These are phyloP conservation scores for Drosophila tristis DNA, from an alignment of 1,140 invertebrate species.

Conservation along the genomic window DNA sequence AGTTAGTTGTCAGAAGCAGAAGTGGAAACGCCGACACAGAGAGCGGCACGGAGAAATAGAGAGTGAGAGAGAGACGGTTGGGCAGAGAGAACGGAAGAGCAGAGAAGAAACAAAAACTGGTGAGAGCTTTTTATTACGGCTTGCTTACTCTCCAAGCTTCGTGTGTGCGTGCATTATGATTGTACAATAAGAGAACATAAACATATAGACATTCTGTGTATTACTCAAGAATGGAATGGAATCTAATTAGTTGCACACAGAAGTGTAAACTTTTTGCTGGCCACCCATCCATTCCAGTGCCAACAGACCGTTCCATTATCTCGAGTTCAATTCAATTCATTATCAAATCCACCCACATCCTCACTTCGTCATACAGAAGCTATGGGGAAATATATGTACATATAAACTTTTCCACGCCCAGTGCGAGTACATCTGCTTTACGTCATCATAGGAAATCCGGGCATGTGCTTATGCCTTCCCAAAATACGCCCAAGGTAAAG, in stretches of 20 bases:
- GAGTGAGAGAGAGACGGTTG: constrained; percentile 5
- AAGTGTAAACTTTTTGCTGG: constrained; percentile 10
- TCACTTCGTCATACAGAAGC: constrained; percentile 4
- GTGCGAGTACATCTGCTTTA: constrained; percentile 28
- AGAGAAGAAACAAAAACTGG: constrained; percentile 50
- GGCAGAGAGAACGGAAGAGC: constrained; percentile 4
- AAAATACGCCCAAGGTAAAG: constrained; percentile 24
- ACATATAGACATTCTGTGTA: constrained; percentile 28
- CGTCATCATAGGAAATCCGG: constrained; percentile 22
- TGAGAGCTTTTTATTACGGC: constrained; percentile 67
- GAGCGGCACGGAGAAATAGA: constrained; percentile 1
- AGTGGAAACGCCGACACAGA: not conserved
- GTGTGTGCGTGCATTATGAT: constrained; percentile 30
- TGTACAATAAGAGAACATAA: constrained; percentile 41
- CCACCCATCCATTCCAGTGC: constrained; percentile 11
- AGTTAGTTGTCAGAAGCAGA: constrained; percentile 50
- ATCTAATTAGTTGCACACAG: too few species aligned
- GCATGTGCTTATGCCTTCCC: constrained; percentile 33
- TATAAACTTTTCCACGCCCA: constrained; percentile 5
- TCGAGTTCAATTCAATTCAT: constrained; percentile 14
- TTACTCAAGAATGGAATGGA: constrained; percentile 13
- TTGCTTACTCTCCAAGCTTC: constrained; percentile 31
- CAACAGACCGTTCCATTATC: constrained; percentile 20
- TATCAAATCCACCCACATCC: not conserved
- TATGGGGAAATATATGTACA: constrained; percentile 10